Base-by-base conservation (phyloP, 2,797 vertebrate genomes). In the Anguilla megastoma region DNA sequence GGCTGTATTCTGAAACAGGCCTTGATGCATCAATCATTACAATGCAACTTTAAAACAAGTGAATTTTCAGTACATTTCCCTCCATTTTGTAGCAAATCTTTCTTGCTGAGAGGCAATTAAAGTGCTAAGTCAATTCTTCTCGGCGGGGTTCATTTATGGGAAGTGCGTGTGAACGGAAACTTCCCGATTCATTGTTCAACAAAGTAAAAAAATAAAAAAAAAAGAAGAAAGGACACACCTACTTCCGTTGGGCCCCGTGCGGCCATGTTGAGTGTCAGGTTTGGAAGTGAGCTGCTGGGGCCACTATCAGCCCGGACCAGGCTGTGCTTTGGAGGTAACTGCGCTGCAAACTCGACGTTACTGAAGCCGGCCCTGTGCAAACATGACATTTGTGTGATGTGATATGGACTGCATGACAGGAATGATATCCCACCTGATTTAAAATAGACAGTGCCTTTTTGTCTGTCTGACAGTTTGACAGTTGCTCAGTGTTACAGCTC, bases 321-420 rank as follows among this genome's bases (percentile, higher is more conserved):
- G 76, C 33, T 21, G 33, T 45, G 76, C 76, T 24, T 80, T 21
- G 18, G 76, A 45, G 76, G 76, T 80, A 41, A 45, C 76, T 9
- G 41, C 0, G 41, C 27, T 24, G 24, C 7, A 48, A 82, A 48
- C 45, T 48, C 41, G 0, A 14, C 7, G 36, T n/a, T 6, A 4
- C 79, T 82, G 45, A 82, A 82, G 79, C 79, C 41, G 9, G 45
- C 41, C 41, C 16, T 24, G 79, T 82, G 79, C 14, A 82, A 82
- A 82, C 79, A 82, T 82, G 79, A 50, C 79, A 82, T 82, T 82
- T 48, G 41, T 82, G 79, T 50, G 45, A n/a, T 82, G 16, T 50
- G 79, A 82, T 48, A 45, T 48, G 41, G 41, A 24, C 45, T 50
- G 45, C 3, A 50, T 82, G 18, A 50, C 79, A n/a, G 79, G 41